Base-by-base conservation (phyloP, 2,113 vertebrate genomes). In the Cromileptes altivelis region DNA sequence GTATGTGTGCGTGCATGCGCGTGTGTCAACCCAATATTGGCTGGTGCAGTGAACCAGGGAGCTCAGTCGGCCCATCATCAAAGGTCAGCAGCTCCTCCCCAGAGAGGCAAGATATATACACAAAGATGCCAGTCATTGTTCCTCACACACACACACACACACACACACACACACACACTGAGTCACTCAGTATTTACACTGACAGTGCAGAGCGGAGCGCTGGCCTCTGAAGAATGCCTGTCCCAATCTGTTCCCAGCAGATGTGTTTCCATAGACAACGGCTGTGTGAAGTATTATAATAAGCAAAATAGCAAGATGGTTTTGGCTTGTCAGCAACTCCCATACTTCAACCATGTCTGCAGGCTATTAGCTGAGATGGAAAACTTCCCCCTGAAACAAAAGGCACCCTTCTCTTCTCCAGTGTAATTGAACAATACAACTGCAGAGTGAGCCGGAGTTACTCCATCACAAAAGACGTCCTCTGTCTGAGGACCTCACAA, bases 201-300 rank as follows among this genome's bases (percentile, higher is more conserved):
- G 86, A 90, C 85, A 67, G 84, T 64, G 84, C 80, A 71, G 82
- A 84, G 81, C 52, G 18, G 67, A 80, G 81, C 73, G 47, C 77
- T 78, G 89, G 80, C 77, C 87, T 88, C 85, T 86, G 83, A 89
- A 90, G 85, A 89, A 90, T 91, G 88, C 78, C 84, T 76, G 82
- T 92, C 87, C 88, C 93, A 94, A 93, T 95, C 93, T 94, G 92
- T 90, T 94, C 87, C 82, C 88, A 85, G 89, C 94, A 95, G 91
- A 94, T 94, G 94, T 82, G 83, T 88, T 91, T 92, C 90, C 78
- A 71, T 79, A 94, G 90, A 95, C 94, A 93, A 93, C 92, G 85
- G 86, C 84, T 78, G 89, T 89, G 88, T 93, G 93, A 95, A 95
- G 89, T 91, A 92, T 93, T 85, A 88, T 92, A 94, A 93, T 92